Conservation (phyloP, 2,797 vertebrate genomes). For the Coregonus ussuriensis region DNA sequence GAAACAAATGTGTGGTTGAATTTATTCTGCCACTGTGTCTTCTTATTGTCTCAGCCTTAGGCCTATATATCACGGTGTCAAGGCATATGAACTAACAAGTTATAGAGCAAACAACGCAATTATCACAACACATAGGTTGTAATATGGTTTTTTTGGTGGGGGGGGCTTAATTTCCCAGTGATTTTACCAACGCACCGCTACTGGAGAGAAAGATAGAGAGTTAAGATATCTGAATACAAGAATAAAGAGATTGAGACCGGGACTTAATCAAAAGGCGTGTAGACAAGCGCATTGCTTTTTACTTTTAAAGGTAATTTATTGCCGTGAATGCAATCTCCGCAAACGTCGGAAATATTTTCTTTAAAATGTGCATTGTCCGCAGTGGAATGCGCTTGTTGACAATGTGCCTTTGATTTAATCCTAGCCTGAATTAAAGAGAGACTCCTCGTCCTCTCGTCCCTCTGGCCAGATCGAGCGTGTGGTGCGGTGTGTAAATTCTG, state of each 20-base stretch:
- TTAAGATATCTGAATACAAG: neutral
- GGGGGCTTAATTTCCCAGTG: too few relatives aligned
- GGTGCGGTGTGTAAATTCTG: conserved; percentile 41
- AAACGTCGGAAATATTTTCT: too few relatives aligned
- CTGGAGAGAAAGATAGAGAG: too few relatives aligned
- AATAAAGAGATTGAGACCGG: neutral
- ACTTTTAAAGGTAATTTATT: neutral
- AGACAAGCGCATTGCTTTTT: neutral
- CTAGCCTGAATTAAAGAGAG: conserved; percentile 1
- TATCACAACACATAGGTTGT: too few relatives aligned
- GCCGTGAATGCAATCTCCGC: neutral
- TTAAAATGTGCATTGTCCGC: neutral
- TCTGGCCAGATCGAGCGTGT: neutral
- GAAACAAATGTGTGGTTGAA: too few relatives aligned
- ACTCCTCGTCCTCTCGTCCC: neutral
- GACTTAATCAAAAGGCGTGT: neutral
- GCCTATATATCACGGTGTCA: too few relatives aligned
- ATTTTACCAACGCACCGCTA: too few relatives aligned
- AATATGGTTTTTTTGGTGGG: too few relatives aligned
- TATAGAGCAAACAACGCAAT: too few relatives aligned
- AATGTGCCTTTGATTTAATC: neutral
- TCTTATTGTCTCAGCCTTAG: too few relatives aligned
- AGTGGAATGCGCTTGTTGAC: neutral
- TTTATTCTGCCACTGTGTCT: too few relatives aligned
- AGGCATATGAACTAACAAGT: too few relatives aligned